Conservation (phyloP, 2,888 invertebrate species). For the Oscheius sp. region DNA sequence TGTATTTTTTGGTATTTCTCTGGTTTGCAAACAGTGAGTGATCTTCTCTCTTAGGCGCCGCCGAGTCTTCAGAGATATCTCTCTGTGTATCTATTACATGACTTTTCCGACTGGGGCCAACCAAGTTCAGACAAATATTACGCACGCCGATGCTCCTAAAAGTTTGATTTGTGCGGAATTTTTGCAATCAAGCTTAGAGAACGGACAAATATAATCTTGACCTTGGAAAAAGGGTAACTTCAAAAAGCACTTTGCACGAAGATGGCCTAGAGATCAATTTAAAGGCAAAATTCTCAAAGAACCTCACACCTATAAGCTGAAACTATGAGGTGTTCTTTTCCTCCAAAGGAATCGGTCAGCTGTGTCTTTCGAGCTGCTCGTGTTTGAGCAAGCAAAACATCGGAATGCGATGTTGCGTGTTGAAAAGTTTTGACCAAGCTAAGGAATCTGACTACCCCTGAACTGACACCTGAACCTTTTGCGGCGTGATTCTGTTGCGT, state of each 20-base stretch:
- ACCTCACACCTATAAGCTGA: too few species aligned
- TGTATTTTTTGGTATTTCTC: slow-evolving; percentile 31
- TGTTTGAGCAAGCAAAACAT: not conserved
- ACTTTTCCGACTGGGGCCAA: slow-evolving; percentile 24
- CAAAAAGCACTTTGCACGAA: not conserved
- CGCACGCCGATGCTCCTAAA: slow-evolving; percentile 11
- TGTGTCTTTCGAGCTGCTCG: not conserved
- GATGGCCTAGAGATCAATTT: too few species aligned
- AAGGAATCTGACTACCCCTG: not conserved
- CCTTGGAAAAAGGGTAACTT: not conserved
- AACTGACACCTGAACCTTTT: slow-evolving; percentile 1
- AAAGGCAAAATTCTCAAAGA: too few species aligned
- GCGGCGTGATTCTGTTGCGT: slow-evolving; percentile 34
- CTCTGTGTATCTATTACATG: slow-evolving; percentile 37
- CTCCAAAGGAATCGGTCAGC: not conserved
- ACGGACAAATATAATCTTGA: not conserved
- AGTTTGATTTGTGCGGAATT: slow-evolving; percentile 33
- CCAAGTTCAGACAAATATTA: slow-evolving; percentile 36
- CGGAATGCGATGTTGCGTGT: too few species aligned
- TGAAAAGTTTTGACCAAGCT: not conserved
- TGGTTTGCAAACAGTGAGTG: slow-evolving; percentile 25
- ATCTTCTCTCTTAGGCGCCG: slow-evolving; percentile 25
- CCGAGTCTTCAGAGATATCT: slow-evolving; percentile 28
- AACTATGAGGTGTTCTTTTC: too few species aligned
- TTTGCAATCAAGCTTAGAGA: slow-evolving; percentile 20